Conservation (phyloP, 2,888 invertebrate species). For the Heliothis peltigera region DNA sequence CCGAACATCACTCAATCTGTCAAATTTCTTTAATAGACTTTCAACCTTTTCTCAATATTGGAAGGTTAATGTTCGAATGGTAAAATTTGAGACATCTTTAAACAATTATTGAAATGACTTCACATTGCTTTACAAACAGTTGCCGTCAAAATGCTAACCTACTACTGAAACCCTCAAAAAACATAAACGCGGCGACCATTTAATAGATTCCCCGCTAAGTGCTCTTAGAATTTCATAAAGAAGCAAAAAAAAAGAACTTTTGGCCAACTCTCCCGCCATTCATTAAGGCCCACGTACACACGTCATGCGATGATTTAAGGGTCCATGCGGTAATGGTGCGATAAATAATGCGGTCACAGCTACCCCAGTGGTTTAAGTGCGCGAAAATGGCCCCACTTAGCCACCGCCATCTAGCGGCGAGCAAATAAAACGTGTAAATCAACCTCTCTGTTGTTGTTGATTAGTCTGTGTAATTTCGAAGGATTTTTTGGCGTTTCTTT, state of each 20-base stretch:
- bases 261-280: constrained; percentile 82
- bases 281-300: constrained; percentile 86
- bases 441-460: constrained; percentile 69
- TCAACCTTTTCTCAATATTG: too few relatives aligned
- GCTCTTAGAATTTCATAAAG: constrained; percentile 86
- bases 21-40: too few relatives aligned
- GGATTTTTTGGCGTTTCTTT: constrained; percentile 26
- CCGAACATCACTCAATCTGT: too few relatives aligned
- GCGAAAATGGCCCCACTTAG: constrained; percentile 84
- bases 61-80: too few relatives aligned
- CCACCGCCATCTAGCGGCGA: constrained; percentile 80
- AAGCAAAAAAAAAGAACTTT: constrained; percentile 77
- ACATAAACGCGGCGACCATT: constrained; percentile 58
- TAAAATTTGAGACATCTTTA: too few relatives aligned
- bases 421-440: constrained; percentile 76
- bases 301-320: constrained; percentile 90
- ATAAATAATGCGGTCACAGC: constrained; percentile 88
- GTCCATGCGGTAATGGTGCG: constrained; percentile 87
- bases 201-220: constrained; percentile 87
- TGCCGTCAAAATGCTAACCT: too few relatives aligned
- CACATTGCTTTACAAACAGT: too few relatives aligned
- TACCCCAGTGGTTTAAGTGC: constrained; percentile 76
- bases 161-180: too few relatives aligned
- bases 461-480: constrained; percentile 69
- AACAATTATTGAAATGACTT: too few relatives aligned